Evolutionary conservation across 2,113 vertebrate genomes (phyloP).

Genomic region (Nothocercus julius): DNA sequence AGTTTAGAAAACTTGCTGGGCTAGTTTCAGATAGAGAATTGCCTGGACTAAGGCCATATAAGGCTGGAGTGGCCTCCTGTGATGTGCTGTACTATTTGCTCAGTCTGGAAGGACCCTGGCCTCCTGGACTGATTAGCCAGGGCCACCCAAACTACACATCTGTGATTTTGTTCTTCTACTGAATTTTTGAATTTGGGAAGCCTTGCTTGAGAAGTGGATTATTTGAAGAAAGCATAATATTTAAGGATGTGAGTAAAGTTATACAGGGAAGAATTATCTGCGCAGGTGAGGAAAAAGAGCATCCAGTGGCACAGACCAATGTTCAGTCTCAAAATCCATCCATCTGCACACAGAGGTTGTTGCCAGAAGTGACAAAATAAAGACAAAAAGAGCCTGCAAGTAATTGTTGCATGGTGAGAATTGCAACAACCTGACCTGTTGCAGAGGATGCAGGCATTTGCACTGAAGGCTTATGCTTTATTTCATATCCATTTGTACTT

Average conservation of each 20-base stretch:
- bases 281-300: neutral
- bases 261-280: neutral
- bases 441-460: neutral
- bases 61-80: neutral
- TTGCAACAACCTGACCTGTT: fast-evolving
- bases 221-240: neutral
- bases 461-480: neutral
- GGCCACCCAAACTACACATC: fast-evolving
- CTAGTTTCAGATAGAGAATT: neutral
- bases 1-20: neutral
- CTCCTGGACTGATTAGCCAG: neutral
- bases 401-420: neutral
- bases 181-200: neutral
- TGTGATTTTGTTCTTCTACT: neutral
- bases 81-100: neutral
- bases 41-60: neutral
- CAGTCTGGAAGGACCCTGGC: neutral
- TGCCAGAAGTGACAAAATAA: neutral
- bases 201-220: neutral
- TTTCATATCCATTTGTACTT: neutral
- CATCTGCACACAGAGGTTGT: neutral
- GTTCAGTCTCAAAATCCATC: neutral
- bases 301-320: neutral
- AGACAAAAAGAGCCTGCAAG: neutral
- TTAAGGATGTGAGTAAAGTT: neutral